Evolutionary conservation across 2,113 vertebrate genomes (phyloP).

Genomic region (Otolemur garnettii): DNA sequence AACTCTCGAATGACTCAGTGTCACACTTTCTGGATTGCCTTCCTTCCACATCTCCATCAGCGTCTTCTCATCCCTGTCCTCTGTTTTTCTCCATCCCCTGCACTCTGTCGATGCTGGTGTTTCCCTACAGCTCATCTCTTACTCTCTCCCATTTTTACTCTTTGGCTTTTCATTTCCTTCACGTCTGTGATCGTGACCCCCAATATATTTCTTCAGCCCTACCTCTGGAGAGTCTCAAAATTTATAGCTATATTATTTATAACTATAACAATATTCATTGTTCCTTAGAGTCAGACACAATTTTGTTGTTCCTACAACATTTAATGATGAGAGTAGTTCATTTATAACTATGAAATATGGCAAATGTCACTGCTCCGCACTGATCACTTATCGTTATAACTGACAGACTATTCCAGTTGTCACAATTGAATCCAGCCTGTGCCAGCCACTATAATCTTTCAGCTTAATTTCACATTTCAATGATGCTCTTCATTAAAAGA

Average conservation of each 20-base stretch:
- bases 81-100: neutral
- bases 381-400: neutral
- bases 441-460: neutral
- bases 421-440: neutral
- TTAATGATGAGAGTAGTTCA: neutral
- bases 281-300: neutral
- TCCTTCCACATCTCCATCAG: neutral
- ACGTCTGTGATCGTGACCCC: neutral
- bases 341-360: neutral
- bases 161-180: no score
- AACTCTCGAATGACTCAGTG: no score
- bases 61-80: neutral
- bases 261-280: neutral
- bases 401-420: neutral
- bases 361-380: neutral
- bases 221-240: neutral
- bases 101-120: no score
- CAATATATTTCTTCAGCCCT: neutral
- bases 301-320: neutral
- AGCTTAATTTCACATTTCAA: neutral
- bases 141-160: neutral
- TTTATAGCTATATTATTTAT: neutral
- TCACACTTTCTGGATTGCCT: neutral
- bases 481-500: neutral
- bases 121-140: neutral